Percentiles rank a stretch among this genome's conserved stretches.
Evolutionary conservation across 2,113 vertebrate species (phyloP).

Genomic region (Gymnogyps californianus): DNA sequence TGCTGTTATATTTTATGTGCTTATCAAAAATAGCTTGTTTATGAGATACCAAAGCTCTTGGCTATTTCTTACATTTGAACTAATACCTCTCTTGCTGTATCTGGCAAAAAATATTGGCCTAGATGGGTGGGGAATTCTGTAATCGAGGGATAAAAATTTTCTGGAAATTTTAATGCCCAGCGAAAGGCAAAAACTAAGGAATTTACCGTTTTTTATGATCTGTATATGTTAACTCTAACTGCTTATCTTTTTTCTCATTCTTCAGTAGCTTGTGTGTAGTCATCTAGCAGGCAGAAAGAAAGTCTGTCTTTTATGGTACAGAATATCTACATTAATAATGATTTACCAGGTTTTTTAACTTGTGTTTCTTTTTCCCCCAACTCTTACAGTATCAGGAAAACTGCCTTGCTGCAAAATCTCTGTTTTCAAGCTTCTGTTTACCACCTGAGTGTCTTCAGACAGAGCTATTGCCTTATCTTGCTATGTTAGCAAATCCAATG

Average conservation of each 20-base stretch:
- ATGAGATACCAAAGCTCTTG: neutral
- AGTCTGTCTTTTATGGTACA: neutral
- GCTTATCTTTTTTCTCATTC: neutral
- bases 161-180: neutral
- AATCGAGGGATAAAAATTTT: neutral
- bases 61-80: neutral
- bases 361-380: neutral
- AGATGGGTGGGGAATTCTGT: neutral
- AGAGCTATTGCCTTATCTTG: constrained; percentile 89
- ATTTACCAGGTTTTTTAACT: neutral
- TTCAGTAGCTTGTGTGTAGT: neutral
- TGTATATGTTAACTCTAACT: neutral
- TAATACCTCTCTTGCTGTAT: neutral
- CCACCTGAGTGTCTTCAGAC: constrained; percentile 85
- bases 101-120: neutral
- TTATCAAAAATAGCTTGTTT: neutral
- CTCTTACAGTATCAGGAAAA: constrained; percentile 86
- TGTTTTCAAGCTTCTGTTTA: constrained; percentile 90
- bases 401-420: constrained; percentile 82
- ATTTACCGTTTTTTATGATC: neutral
- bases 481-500: constrained; percentile 87
- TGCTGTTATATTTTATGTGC: neutral
- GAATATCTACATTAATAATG: neutral
- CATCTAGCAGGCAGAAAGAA: neutral
- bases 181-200: neutral